Evolutionary conservation across 2,888 invertebrate species (phyloP).

Genomic region (Drosophila meridiana): DNA sequence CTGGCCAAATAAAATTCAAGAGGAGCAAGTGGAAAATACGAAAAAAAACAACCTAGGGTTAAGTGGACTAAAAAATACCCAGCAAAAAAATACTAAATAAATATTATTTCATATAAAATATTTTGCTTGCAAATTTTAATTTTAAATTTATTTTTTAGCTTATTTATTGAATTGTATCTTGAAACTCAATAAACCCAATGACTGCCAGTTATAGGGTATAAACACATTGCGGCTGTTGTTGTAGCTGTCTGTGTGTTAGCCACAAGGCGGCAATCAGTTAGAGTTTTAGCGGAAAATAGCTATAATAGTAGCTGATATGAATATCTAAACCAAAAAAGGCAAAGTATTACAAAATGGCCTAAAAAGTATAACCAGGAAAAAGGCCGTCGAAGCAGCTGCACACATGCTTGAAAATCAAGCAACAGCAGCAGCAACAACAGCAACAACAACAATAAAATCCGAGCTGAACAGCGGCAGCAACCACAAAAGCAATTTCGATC

Average conservation of each 20-base stretch:
- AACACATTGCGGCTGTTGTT: conserved; percentile 3
- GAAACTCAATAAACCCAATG: neutral
- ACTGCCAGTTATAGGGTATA: conserved; percentile 6
- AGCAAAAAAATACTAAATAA: neutral
- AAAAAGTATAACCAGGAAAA: conserved; percentile 55
- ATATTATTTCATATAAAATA: neutral
- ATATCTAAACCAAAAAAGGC: conserved; percentile 72
- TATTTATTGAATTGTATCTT: neutral
- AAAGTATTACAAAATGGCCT: conserved; percentile 72
- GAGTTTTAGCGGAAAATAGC: conserved; percentile 81
- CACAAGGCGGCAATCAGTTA: conserved; percentile 81
- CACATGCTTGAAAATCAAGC: conserved; percentile 77
- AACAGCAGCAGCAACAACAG: conserved; percentile 66
- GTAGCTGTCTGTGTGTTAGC: conserved; percentile 32
- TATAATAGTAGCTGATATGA: conserved; percentile 81
- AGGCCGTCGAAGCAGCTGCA: conserved; percentile 56
- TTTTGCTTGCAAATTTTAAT: neutral
- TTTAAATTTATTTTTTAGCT: neutral
- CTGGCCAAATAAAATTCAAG: conserved; percentile 52
- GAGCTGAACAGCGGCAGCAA: conserved; percentile 47
- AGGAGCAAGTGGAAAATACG: conserved; percentile 4
- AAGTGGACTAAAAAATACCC: conserved; percentile 4
- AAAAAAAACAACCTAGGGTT: too few relatives aligned
- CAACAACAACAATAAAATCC: conserved; percentile 54
- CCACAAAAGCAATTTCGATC: conserved; percentile 82